Evolutionary conservation across 2,113 vertebrate species (phyloP), one percentile per base, ranked within the genome.

Genomic region (Puma concolor): DNA sequence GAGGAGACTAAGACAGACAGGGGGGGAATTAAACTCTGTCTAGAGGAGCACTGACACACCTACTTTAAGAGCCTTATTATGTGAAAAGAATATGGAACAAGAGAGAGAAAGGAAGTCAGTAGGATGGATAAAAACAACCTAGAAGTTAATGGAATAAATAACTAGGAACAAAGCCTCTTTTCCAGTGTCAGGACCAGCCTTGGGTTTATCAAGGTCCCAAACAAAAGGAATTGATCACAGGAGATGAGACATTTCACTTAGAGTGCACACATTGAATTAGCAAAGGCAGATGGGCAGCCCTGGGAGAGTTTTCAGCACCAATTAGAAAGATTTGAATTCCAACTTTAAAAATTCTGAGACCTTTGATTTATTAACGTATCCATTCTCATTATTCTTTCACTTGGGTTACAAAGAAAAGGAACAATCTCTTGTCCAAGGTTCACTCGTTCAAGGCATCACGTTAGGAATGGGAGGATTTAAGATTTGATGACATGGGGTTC

Each of bases 101-200:
- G 72, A 87, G 92, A 91, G 87, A 94, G 19, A 97, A 94, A 96
- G 48, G 21, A 80, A 95, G 23, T 96, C 60, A 72, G 31, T 64
- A 44, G 85, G 33, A 91, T 57, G 12, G 33, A 82, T 38, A 57
- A 96, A 95, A 91, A 87, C 4, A 36, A 77, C 50, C 48, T 74
- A 33, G 3, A 14, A 91, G 57, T 25, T 52, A 64, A 79, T 41
- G 38, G 72, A 90, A 31, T 41, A 93, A 91, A 74, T 94, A 96
- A 72, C 7, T 31, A 92, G 54, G 9, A 92, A 54, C 3, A 44
- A 96, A 74, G 15, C 36, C 25, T 93, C n/a, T 82, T 60, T 77
- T 57, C 82, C n/a, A 38, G 16, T 21, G 41, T 44, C 31, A 64
- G 33, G 6, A 41, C 19, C 31, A 89, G 33, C 31, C 41, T 74